Evolutionary conservation across 2,797 vertebrate genomes (phyloP), one percentile per base, ranked within the genome.

Genomic region (Atherinosoma microstoma): DNA sequence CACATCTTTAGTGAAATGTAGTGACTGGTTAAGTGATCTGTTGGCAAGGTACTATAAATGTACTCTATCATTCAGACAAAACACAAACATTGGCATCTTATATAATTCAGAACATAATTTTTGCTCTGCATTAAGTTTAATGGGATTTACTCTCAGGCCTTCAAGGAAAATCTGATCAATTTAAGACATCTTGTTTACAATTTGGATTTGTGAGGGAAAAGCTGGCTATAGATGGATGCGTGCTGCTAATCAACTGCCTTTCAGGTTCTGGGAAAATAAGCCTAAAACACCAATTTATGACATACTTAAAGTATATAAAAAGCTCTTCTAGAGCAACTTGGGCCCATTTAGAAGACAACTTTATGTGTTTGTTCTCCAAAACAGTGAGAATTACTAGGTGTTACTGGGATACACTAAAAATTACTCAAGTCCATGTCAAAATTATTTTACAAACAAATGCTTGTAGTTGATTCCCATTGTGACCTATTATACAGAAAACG

Each of bases 1-100:
- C 0, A 42, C 45, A 60, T 70, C 27, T 73, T 62, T 63, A 60
- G 34, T 42, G 64, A 67, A 42, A 57, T 67, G 8, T 22, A 0
- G 24, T 36, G 32, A 36, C 22, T 36, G 42, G 10, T 68, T 4
- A 35, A 6, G 30, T 36, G 40, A 42, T 42, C 34, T 35, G 13
- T 42, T 42, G 30, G 35, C 40, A 27, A 40, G 24, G 4, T 29
- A 0, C 36, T 11, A 10, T 51, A 51, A 51, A 51, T 22, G n/a
- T 22, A 22, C 42, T 20, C 16, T 20, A 45, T 45, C 1, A 42
- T 42, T 45, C 42, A 45, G 16, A 20, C 40, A 42, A 11, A 42
- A 42, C 42, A 45, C 42, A 45, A 45, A 45, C 42, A 45, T 20
- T 20, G 40, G 40, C 40, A 42, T 15, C 15, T 18, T 18, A 51